These are phyloP conservation scores for Neopelma chrysocephalum DNA, from an alignment of 2,797 vertebrate species.

Conservation along the genomic window DNA sequence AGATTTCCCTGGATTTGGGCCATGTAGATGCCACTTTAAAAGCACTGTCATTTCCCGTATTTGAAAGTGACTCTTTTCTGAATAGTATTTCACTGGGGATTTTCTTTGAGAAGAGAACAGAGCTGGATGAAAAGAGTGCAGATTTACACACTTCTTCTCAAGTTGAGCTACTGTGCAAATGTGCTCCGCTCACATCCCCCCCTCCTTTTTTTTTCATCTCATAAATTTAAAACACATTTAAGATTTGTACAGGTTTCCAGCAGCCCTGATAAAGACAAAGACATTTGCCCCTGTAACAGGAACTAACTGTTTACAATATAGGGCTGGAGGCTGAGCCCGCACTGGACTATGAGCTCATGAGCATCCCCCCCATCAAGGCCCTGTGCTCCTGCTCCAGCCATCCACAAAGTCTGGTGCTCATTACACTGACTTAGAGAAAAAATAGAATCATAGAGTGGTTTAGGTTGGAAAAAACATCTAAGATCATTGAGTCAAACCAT, in stretches of 20 bases:
- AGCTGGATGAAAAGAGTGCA: conserved; percentile 37
- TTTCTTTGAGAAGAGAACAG: conserved; percentile 38
- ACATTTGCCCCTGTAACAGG: accelerated
- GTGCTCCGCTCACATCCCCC: background rate
- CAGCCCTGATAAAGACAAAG: background rate
- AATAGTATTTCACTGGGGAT: conserved; percentile 40
- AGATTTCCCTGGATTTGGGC: conserved; percentile 19
- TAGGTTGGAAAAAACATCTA: background rate
- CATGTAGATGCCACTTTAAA: conserved; percentile 22
- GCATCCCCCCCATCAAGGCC: accelerated
- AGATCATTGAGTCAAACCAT: background rate
- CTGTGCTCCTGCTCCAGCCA: background rate
- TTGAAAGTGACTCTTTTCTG: conserved; percentile 52
- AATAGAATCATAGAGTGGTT: background rate
- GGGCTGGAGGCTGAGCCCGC: background rate
- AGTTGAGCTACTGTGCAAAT: conserved; percentile 9
- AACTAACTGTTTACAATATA: background rate
- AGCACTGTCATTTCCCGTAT: background rate
- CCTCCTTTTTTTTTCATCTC: background rate
- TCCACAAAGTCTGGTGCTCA: background rate
- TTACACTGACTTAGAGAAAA: background rate
- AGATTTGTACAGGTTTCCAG: background rate
- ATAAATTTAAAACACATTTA: background rate
- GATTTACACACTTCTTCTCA: conserved; percentile 47
- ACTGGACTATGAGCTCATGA: background rate